phyloP scores from a whole-genome alignment of 2,888 invertebrate genomes.

The Embidobia sp. region DNA sequence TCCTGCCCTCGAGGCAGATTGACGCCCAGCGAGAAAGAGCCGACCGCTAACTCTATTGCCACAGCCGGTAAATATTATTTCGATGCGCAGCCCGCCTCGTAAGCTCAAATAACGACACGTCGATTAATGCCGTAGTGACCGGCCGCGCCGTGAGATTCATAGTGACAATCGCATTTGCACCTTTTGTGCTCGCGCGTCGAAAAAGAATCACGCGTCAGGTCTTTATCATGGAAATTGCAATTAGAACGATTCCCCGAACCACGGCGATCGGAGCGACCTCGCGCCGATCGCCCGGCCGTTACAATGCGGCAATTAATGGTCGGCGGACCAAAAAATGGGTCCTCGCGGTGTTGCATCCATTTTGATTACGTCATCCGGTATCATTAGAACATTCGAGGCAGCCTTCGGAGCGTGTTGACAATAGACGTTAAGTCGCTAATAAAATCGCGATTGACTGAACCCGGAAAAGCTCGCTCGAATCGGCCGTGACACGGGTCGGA shows the following conservation, averaged over 20 bases:
- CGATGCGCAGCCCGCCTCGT: slow-evolving; percentile 75
- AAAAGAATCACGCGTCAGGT: slow-evolving; percentile 12
- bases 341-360: background rate
- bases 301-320: slow-evolving; percentile 14
- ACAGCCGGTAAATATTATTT: slow-evolving; percentile 75
- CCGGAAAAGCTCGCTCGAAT: slow-evolving; percentile 70
- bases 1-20: slow-evolving; percentile 64
- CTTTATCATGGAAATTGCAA: slow-evolving; percentile 23
- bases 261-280: background rate
- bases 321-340: background rate
- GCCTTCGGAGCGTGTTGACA: slow-evolving; percentile 58
- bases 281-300: background rate
- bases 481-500: slow-evolving; percentile 68
- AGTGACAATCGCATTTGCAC: slow-evolving; percentile 66
- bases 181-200: slow-evolving; percentile 10
- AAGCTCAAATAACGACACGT: slow-evolving; percentile 75
- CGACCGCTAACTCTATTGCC: slow-evolving; percentile 71
- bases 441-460: slow-evolving; percentile 69
- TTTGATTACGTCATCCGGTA: slow-evolving; percentile 18
- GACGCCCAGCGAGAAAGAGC: slow-evolving; percentile 66
- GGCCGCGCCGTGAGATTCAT: slow-evolving; percentile 72
- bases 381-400: slow-evolving; percentile 26
- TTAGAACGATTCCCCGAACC: slow-evolving; percentile 26
- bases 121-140: slow-evolving; percentile 76
- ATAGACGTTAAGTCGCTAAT: slow-evolving; percentile 71